Evolutionary conservation across 2,888 invertebrate species (phyloP).

Genomic region (Machimus atricapillus): DNA sequence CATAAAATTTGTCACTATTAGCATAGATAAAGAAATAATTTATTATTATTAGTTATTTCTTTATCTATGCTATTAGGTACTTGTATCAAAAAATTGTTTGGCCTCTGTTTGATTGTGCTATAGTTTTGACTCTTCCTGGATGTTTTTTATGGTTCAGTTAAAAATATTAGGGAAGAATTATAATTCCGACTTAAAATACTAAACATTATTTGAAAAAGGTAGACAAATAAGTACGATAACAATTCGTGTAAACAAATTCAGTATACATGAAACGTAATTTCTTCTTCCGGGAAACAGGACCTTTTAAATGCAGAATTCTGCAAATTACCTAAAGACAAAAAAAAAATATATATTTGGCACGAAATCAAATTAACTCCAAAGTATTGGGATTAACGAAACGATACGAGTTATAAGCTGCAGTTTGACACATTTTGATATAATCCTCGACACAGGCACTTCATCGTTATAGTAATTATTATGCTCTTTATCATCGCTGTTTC

Average conservation of each 20-base stretch:
- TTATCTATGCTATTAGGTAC: no score
- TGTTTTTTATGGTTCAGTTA: no score
- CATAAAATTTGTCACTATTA: no score
- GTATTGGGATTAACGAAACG: neutral
- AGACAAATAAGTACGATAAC: neutral
- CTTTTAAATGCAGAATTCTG: neutral
- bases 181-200: no score
- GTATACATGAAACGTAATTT: neutral
- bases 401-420: neutral
- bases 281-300: neutral
- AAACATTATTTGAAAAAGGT: no score
- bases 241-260: neutral
- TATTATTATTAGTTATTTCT: no score
- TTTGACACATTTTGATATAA: slow-evolving; percentile 24
- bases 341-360: neutral
- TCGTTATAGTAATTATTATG: slow-evolving; percentile 32
- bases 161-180: no score
- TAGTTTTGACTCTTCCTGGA: no score
- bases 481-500: slow-evolving; percentile 29
- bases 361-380: slow-evolving; percentile 5
- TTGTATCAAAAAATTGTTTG: no score
- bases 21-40: no score
- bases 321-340: neutral
- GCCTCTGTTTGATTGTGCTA: no score
- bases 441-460: slow-evolving; percentile 14